phyloP scores from a whole-genome alignment of 2,113 vertebrate species.

The Muscicapa adusta region DNA sequence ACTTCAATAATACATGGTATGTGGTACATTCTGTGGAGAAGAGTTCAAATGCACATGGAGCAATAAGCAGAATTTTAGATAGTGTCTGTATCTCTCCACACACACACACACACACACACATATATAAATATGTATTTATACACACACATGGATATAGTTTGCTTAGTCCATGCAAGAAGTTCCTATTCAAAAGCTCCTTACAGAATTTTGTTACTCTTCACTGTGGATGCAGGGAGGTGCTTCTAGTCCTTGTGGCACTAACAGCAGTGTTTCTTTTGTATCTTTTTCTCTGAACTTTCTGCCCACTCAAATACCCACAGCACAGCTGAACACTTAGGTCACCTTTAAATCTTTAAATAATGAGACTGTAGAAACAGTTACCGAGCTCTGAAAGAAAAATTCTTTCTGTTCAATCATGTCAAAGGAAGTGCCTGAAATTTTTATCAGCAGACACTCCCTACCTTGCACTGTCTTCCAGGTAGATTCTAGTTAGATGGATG shows the following conservation, averaged over 20 bases:
- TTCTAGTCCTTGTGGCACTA: not conserved
- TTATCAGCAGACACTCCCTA: not conserved
- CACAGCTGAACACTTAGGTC: not conserved
- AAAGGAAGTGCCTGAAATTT: not conserved
- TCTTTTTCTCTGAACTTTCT: not conserved
- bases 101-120: too few relatives aligned
- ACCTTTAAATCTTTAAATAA: not conserved
- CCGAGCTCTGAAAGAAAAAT: not conserved
- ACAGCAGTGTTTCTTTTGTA: not conserved
- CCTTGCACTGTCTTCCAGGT: not conserved
- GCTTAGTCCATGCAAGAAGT: not conserved
- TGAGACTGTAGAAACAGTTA: not conserved
- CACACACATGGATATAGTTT: not conserved
- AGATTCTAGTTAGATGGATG: not conserved
- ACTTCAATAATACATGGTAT: not conserved
- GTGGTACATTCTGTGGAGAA: not conserved
- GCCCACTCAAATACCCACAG: not conserved
- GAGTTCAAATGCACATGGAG: not conserved
- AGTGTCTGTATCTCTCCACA: not conserved
- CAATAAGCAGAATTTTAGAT: not conserved
- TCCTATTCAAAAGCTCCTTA: not conserved
- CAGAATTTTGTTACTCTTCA: not conserved
- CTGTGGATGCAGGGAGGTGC: not conserved
- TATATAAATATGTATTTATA: not conserved
- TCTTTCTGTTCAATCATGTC: not conserved